phyloP scores from a whole-genome alignment of 2,797 vertebrate genomes.

The Hydrophis major region DNA sequence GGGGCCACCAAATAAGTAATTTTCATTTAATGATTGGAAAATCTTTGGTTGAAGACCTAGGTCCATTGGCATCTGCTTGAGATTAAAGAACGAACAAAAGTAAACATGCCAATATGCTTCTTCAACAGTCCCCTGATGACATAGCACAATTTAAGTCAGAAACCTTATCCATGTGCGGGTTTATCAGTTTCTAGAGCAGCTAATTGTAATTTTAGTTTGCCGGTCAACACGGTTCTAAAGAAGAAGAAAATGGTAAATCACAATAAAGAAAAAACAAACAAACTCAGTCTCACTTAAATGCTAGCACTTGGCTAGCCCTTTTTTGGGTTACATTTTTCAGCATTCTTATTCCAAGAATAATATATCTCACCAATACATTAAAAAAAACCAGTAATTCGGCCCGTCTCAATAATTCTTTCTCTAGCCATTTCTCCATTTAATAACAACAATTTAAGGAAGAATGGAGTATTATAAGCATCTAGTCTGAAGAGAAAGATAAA shows the following conservation, averaged over 20 bases:
- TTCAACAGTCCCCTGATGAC: neutral
- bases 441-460: conserved; percentile 11
- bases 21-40: neutral
- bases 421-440: conserved; percentile 23
- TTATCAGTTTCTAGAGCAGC: neutral
- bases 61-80: neutral
- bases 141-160: neutral
- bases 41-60: neutral
- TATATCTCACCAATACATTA: neutral
- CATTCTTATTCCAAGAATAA: neutral
- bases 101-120: neutral
- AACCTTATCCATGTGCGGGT: neutral
- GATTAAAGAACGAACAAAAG: neutral
- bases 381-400: neutral
- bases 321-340: neutral
- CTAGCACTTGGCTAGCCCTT: neutral
- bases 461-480: neutral
- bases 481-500: neutral
- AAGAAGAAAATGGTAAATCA: neutral
- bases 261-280: neutral
- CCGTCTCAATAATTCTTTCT: neutral
- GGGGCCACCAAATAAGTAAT: neutral
- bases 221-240: neutral
- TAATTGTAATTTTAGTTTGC: neutral
- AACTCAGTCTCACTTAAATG: neutral